phyloP scores from a whole-genome alignment of 2,113 vertebrate genomes.

The Poecile atricapillus region DNA sequence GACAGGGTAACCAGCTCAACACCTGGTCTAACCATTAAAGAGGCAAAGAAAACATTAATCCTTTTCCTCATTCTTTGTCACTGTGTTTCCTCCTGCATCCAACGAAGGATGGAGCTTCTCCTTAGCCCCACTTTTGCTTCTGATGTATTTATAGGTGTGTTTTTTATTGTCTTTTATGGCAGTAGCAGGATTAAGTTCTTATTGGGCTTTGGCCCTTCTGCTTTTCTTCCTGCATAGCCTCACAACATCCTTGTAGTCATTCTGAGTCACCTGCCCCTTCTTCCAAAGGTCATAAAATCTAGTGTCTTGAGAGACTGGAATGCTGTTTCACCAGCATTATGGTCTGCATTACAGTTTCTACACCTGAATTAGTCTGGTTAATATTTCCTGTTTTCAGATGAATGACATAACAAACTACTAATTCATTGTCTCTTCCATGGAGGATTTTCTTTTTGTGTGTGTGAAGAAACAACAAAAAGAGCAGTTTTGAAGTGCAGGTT shows the following conservation, averaged over 20 bases:
- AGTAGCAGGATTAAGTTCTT: background rate
- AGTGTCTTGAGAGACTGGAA: background rate
- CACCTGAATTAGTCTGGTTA: background rate
- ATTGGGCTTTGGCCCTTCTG: background rate
- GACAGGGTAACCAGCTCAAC: background rate
- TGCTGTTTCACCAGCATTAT: background rate
- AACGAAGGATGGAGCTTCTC: background rate
- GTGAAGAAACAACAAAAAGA: background rate
- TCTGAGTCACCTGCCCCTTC: background rate
- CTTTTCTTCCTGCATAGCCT: background rate
- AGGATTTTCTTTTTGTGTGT: background rate
- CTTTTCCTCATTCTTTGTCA: background rate
- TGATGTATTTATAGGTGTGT: background rate
- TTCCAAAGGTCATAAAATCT: background rate
- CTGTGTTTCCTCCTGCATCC: background rate
- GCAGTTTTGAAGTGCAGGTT: background rate
- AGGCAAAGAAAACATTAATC: background rate
- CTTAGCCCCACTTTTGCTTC: background rate
- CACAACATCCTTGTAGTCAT: background rate
- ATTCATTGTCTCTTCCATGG: background rate
- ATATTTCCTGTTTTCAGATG: background rate
- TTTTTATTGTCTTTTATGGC: background rate
- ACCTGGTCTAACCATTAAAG: background rate
- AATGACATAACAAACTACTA: background rate
- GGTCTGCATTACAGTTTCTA: background rate